Conservation (phyloP, 2,113 vertebrate genomes). For the Mormyrus iriodes region DNA sequence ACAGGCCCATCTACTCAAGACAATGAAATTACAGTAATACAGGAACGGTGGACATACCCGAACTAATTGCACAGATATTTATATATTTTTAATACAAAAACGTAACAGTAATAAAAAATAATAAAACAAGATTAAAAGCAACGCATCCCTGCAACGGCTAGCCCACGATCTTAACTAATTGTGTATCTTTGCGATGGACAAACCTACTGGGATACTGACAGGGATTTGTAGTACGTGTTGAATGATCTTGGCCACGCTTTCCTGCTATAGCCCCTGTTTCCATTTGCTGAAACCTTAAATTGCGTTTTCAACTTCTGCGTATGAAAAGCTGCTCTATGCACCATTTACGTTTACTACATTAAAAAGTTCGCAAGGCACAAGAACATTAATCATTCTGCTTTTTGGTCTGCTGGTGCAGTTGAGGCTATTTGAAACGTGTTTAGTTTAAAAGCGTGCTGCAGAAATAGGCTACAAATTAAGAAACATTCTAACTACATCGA, state of each 20-base stretch:
- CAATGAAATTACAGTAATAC: not conserved
- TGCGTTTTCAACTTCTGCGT: not conserved
- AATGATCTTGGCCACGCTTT: not conserved
- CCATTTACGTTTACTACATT: not conserved
- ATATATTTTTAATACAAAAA: not conserved
- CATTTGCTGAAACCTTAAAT: not conserved
- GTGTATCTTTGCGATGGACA: not conserved
- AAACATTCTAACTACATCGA: not conserved
- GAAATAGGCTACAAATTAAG: not conserved
- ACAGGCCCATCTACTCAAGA: not conserved
- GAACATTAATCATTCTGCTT: not conserved
- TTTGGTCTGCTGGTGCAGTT: not conserved
- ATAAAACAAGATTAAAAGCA: not conserved
- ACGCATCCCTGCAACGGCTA: not conserved
- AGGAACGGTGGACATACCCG: not conserved
- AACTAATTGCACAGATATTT: not conserved
- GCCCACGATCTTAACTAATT: not conserved
- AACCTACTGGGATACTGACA: not conserved
- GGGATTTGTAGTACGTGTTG: not conserved
- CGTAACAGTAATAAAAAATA: not conserved
- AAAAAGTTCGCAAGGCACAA: not conserved
- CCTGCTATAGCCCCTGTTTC: not conserved
- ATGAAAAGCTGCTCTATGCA: not conserved
- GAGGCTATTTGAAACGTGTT: not conserved
- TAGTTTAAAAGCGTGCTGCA: not conserved